A percentile compares a stretch with the other conserved stretches of the same genome.
phyloP scores from a whole-genome alignment of 2,888 invertebrate genomes.

The Metalampra italica region DNA sequence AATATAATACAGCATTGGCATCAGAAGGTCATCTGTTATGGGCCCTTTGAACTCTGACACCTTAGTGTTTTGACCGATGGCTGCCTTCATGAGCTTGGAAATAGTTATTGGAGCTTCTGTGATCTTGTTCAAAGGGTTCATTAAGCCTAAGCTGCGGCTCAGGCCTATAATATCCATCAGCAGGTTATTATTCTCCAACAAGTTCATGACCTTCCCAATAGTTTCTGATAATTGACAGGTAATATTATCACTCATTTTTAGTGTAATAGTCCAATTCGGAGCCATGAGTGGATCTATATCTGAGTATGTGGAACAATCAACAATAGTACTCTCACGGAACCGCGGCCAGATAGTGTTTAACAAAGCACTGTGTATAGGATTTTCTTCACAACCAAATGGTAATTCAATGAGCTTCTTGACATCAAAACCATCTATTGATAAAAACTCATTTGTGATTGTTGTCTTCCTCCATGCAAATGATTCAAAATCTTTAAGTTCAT shows the following conservation, averaged over 20 bases:
- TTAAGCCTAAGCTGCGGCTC: slow-evolving; percentile 65
- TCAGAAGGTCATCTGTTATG: slow-evolving; percentile 85
- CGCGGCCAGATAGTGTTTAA: slow-evolving; percentile 92
- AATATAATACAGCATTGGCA: slow-evolving; percentile 87
- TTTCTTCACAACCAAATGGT: slow-evolving; percentile 91
- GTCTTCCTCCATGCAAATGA: slow-evolving; percentile 81
- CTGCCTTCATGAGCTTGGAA: slow-evolving; percentile 75
- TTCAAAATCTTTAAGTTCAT: slow-evolving; percentile 80
- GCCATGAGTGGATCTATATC: slow-evolving; percentile 91
- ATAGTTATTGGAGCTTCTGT: slow-evolving; percentile 88
- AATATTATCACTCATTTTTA: slow-evolving; percentile 82
- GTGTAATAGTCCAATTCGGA: slow-evolving; percentile 87
- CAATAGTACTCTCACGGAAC: slow-evolving; percentile 89
- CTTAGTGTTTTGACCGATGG: slow-evolving; percentile 68
- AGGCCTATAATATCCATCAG: slow-evolving; percentile 69
- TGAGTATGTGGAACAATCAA: slow-evolving; percentile 92
- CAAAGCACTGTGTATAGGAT: slow-evolving; percentile 87
- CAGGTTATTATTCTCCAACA: slow-evolving; percentile 76
- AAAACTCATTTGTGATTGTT: slow-evolving; percentile 60
- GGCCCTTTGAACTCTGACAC: slow-evolving; percentile 84
- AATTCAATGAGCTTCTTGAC: slow-evolving; percentile 73
- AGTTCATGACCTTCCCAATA: slow-evolving; percentile 83
- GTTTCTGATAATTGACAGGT: slow-evolving; percentile 88
- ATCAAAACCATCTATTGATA: slow-evolving; percentile 71
- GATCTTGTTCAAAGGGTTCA: slow-evolving; percentile 82